Evolutionary conservation across 2,888 invertebrate species (phyloP).

Genomic region (Protophormia terraenovae): DNA sequence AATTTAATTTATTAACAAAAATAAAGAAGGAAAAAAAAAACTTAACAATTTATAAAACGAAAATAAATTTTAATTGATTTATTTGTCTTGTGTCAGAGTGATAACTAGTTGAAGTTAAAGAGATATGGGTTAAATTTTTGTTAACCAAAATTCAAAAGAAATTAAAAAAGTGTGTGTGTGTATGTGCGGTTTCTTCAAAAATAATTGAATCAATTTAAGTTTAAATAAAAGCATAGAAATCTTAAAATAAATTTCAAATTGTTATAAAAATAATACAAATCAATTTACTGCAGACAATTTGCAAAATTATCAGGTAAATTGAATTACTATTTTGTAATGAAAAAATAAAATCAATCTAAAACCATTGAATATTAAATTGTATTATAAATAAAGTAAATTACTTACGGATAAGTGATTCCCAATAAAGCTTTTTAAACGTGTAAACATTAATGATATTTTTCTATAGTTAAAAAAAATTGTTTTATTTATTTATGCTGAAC

Average conservation of each 20-base stretch:
- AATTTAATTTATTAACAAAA: background rate
- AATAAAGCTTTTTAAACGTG: no score
- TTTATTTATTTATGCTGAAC: no score
- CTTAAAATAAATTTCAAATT: background rate
- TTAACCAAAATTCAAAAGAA: background rate
- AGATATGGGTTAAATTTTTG: slow-evolving; percentile 27
- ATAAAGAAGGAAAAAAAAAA: no score
- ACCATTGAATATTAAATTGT: no score
- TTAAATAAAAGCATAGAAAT: background rate
- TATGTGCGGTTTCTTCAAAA: no score
- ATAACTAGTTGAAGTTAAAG: background rate
- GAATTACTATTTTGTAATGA: no score
- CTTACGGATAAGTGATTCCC: no score
- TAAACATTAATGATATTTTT: no score
- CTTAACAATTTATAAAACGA: background rate
- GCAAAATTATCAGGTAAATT: slow-evolving; percentile 14
- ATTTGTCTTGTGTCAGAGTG: background rate
- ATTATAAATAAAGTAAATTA: no score
- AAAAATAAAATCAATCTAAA: no score
- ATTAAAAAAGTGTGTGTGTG: background rate
- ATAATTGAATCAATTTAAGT: background rate
- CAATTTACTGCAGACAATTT: background rate
- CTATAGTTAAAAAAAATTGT: no score
- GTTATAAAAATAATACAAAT: no score
- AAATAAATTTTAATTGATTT: background rate